Conservation (phyloP, 2,797 vertebrate genomes). For the Pagetopsis macropterus region DNA sequence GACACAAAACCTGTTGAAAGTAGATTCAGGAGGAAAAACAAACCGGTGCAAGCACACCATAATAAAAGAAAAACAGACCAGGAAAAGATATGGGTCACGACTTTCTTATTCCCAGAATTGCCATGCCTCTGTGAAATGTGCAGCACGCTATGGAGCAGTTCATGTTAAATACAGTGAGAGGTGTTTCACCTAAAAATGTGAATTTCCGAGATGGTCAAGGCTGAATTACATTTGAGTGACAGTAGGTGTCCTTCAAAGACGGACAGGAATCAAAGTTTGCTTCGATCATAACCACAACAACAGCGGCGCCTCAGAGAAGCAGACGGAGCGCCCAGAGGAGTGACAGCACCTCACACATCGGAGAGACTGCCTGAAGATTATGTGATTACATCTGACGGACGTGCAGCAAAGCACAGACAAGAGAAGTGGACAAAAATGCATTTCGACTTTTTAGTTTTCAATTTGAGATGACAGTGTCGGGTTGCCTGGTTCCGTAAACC, state of each 20-base stretch:
- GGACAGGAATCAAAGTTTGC: conserved; percentile 42
- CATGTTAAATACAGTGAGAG: conserved; percentile 9
- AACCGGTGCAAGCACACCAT: conserved; percentile 14
- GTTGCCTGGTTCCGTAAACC: conserved; percentile 41
- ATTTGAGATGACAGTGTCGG: conserved; percentile 35
- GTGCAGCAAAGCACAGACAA: conserved; percentile 40
- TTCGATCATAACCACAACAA: conserved; percentile 42
- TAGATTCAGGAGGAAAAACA: conserved; percentile 39
- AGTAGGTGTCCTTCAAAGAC: conserved; percentile 45
- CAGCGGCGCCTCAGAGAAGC: conserved; percentile 32
- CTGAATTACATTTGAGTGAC: conserved; percentile 41
- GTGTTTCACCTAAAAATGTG: conserved; percentile 31
- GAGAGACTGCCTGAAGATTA: conserved; percentile 45
- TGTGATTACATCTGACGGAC: conserved; percentile 58
- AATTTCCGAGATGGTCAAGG: conserved; percentile 25
- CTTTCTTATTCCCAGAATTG: conserved; percentile 21
- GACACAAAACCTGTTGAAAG: conserved; percentile 37
- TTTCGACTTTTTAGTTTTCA: conserved; percentile 40
- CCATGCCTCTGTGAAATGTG: conserved; percentile 9
- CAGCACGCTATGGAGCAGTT: background rate
- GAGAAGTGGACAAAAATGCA: conserved; percentile 17
- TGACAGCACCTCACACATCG: conserved; percentile 48
- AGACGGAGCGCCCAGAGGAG: conserved; percentile 53
- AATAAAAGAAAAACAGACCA: conserved; percentile 33
- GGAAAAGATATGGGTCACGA: conserved; percentile 29